phyloP scores from a whole-genome alignment of 2,888 invertebrate genomes.

The Drosophila kokeensis region DNA sequence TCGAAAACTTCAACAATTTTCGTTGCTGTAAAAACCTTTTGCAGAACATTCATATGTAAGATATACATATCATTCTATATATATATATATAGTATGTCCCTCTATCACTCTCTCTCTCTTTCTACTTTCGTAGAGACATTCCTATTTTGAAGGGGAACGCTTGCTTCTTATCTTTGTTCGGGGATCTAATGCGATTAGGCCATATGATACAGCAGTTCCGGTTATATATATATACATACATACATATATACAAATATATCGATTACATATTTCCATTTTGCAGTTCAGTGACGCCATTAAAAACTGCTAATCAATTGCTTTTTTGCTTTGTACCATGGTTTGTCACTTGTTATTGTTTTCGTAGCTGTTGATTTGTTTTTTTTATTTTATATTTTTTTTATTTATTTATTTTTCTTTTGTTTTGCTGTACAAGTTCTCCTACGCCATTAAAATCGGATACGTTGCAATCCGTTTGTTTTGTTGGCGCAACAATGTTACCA shows the following conservation, averaged over 20 bases:
- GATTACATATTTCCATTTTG: constrained; percentile 42
- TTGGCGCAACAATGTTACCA: constrained; percentile 53
- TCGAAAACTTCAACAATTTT: too few species aligned
- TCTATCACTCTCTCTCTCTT: neutral
- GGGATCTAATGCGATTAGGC: constrained; percentile 21
- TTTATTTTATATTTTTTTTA: too few species aligned
- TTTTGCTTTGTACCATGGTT: constrained; percentile 2
- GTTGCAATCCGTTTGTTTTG: constrained; percentile 61
- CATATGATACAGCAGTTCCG: constrained; percentile 39
- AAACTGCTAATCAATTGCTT: constrained; percentile 69
- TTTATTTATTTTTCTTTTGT: constrained; percentile 9
- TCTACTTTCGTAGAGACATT: neutral
- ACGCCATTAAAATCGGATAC: constrained; percentile 31
- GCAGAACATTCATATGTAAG: too few species aligned
- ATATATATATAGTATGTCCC: neutral
- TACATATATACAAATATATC: neutral
- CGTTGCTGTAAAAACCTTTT: too few species aligned
- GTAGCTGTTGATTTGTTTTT: neutral
- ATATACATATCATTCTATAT: neutral
- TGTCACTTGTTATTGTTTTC: constrained; percentile 9
- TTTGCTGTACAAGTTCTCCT: constrained; percentile 35
- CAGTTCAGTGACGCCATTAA: constrained; percentile 63
- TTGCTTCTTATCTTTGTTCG: neutral
- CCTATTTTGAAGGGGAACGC: neutral
- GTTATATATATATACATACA: neutral